Percentiles rank a stretch among this genome's conserved stretches.
These are phyloP conservation scores for Microctonus brassicae DNA, from an alignment of 2,888 invertebrate genomes.

Conservation along the genomic window DNA sequence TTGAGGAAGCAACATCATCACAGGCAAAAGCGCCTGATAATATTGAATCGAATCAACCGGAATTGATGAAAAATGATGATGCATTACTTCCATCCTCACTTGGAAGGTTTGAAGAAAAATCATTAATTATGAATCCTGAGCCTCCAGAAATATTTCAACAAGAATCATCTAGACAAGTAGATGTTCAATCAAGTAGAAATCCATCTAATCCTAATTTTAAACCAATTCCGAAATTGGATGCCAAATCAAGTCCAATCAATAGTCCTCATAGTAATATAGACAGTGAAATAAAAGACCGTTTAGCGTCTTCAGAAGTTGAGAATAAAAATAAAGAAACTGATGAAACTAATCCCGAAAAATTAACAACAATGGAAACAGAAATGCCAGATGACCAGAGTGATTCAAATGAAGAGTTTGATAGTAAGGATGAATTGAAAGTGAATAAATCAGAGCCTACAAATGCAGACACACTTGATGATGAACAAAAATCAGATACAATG, in stretches of 20 bases:
- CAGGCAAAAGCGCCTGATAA: constrained; percentile 10
- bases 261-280: constrained; percentile 66
- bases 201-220: constrained; percentile 67
- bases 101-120: constrained; percentile 63
- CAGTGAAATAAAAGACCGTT: constrained; percentile 60
- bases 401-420: constrained; percentile 40
- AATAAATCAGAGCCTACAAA: constrained; percentile 86
- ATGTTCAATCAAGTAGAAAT: constrained; percentile 59
- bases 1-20: neutral
- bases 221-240: constrained; percentile 61
- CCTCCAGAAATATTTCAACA: constrained; percentile 57
- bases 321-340: constrained; percentile 65
- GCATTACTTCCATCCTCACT: constrained; percentile 37
- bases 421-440: constrained; percentile 77
- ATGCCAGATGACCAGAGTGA: constrained; percentile 37
- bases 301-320: constrained; percentile 52
- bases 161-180: constrained; percentile 42
- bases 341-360: neutral
- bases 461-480: constrained; percentile 83
- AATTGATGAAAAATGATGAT: constrained; percentile 16
- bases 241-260: constrained; percentile 60
- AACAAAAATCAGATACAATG: constrained; percentile 66
- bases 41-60: constrained; percentile 24
- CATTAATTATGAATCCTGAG: constrained; percentile 63
- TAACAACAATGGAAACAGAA: neutral